Percentiles rank a stretch among this genome's conserved stretches.
These are phyloP conservation scores for Crossocerus cetratus DNA, from an alignment of 2,888 invertebrate species.

Conservation along the genomic window DNA sequence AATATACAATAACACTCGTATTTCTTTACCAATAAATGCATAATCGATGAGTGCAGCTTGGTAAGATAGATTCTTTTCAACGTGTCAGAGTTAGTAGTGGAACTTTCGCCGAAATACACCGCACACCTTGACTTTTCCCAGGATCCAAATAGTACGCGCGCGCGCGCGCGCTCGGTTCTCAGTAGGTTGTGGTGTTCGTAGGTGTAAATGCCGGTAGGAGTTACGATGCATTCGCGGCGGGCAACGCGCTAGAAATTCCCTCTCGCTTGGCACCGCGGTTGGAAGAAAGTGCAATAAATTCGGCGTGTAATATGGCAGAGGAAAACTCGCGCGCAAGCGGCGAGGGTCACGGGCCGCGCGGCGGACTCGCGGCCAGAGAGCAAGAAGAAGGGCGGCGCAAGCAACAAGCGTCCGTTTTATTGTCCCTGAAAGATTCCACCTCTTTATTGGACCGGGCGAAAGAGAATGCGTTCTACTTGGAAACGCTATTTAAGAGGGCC, in stretches of 20 bases:
- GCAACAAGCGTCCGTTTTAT: conserved; percentile 58
- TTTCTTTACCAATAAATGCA: no score
- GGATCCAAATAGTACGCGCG: no score
- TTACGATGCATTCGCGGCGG: conserved; percentile 30
- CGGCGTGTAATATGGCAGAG: conserved; percentile 55
- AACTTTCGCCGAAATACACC: no score
- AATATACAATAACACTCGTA: no score
- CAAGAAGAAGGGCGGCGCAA: conserved; percentile 40
- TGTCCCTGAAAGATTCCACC: conserved; percentile 39
- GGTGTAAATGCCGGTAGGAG: conserved; percentile 40
- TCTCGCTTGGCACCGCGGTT: conserved; percentile 67
- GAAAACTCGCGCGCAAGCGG: conserved; percentile 50
- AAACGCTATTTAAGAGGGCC: conserved; percentile 4
- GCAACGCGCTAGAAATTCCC: conserved; percentile 52
- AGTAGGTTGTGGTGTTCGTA: background rate
- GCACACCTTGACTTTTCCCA: no score
- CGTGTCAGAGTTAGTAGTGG: no score
- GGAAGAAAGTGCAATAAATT: conserved; percentile 70
- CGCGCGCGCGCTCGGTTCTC: no score
- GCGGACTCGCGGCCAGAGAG: conserved; percentile 21
- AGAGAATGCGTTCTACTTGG: conserved; percentile 15
- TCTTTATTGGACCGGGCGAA: conserved; percentile 17
- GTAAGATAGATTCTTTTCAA: no score
- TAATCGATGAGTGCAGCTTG: no score
- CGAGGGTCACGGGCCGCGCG: conserved; percentile 24